phyloP scores from a whole-genome alignment of 2,888 invertebrate species.

The Zele albiditarsus region DNA sequence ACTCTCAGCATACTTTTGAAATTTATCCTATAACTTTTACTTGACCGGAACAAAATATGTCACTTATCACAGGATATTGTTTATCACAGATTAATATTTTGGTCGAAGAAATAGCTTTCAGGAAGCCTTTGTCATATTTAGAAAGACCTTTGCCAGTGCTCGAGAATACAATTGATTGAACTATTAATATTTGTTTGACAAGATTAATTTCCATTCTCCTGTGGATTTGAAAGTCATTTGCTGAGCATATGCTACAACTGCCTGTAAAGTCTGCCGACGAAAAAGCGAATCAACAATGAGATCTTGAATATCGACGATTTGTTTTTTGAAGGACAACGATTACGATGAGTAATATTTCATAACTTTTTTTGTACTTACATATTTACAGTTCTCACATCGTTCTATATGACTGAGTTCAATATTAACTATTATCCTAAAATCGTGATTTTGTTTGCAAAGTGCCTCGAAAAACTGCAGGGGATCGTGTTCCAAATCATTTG shows the following conservation, averaged over 20 bases:
- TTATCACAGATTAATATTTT: not conserved
- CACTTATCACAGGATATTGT: not conserved
- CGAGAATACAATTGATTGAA: not conserved
- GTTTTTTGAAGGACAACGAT: too few species aligned
- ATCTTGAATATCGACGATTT: not conserved
- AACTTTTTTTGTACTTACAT: too few species aligned
- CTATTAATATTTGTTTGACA: not conserved
- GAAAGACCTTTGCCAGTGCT: not conserved
- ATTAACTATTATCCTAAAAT: too few species aligned
- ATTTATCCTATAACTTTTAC: not conserved
- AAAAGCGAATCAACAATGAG: not conserved
- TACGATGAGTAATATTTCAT: too few species aligned
- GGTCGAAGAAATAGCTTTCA: too few species aligned
- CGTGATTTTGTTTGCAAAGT: too few species aligned
- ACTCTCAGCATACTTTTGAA: not conserved
- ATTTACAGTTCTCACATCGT: too few species aligned
- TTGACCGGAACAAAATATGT: not conserved
- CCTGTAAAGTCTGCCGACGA: not conserved
- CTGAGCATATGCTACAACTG: not conserved
- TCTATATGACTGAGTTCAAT: too few species aligned
- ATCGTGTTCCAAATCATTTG: slow-evolving; percentile 27
- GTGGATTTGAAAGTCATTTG: not conserved
- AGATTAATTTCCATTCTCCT: too few species aligned
- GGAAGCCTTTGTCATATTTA: too few species aligned
- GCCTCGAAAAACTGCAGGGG: not conserved